Base-by-base conservation (phyloP, 2,797 vertebrate genomes). In the Eulemur coronatus region DNA sequence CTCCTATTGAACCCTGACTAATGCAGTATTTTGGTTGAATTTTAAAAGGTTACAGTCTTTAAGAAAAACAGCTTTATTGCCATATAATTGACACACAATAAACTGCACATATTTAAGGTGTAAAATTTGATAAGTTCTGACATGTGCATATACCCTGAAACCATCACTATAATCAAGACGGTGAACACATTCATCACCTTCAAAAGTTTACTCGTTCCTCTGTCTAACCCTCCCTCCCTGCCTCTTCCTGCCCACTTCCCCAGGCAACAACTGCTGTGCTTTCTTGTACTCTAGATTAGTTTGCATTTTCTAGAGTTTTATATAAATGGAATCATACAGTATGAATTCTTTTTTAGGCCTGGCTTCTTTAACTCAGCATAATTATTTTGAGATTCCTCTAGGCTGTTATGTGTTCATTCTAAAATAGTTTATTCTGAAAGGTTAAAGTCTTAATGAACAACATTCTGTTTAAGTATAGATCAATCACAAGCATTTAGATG, bases 271-370 rank as follows among this genome's bases (percentile, higher is more conserved):
- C 2, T 41, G 15, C 59, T 82, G 18, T 76, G 61, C 69, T 75
- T 95, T 86, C 6, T 92, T 48, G 76, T 86, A n/a, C 41, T 76
- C 20, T 84, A 88, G 26, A 59, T 63, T 55, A 50, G 26, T 90
- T 80, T 85, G 28, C 30, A 78, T 95, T 84, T 92, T 95, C 52
- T 57, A 52, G 69, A 84, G 13, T 76, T 92, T 94, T 94, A 55
- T 59, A 55, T 80, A 92, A 80, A 72, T 73, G 67, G 9, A 84
- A 69, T 61, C 22, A 50, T 55, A 50, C 15, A 80, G 10, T 46
- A 52, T 84, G 48, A n/a, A 30, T 2, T 79, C 33, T 63, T 59
- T 92, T 67, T 79, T 81, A 52, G 70, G 24, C 33, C 33, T 88
- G 78, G 22, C 18, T 87, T 88, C 33, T 80, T 90, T 92, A 41